These are phyloP conservation scores for Antennarius striatus DNA, from an alignment of 2,113 vertebrate species.

Conservation along the genomic window DNA sequence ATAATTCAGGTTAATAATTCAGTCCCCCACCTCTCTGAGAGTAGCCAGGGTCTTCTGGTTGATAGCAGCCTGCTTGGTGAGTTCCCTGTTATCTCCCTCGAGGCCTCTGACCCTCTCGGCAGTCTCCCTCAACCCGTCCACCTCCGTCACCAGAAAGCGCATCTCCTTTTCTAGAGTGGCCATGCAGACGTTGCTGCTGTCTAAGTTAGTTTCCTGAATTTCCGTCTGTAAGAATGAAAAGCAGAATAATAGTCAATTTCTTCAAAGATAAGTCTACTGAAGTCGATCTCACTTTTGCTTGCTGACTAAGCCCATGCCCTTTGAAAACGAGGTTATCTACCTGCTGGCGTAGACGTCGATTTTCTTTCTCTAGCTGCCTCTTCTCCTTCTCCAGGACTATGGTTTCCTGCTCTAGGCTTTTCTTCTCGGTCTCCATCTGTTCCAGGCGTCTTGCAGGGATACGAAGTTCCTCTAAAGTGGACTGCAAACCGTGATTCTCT, in stretches of 20 bases:
- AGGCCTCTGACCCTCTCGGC: slow-evolving; percentile 86
- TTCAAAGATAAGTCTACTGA: background rate
- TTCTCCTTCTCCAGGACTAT: slow-evolving; percentile 83
- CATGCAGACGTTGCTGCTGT: slow-evolving; percentile 81
- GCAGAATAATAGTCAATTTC: background rate
- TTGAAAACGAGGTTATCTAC: slow-evolving; percentile 12
- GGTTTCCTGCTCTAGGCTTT: slow-evolving; percentile 70
- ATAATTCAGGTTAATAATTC: background rate
- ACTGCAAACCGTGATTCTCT: slow-evolving; percentile 71
- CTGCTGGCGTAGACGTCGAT: slow-evolving; percentile 72
- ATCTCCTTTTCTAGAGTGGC: slow-evolving; percentile 86
- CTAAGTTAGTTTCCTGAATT: slow-evolving; percentile 87
- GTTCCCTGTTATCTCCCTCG: slow-evolving; percentile 91
- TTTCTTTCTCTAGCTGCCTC: slow-evolving; percentile 83
- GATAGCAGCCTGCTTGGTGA: slow-evolving; percentile 88
- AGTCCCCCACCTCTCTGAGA: slow-evolving; percentile 86
- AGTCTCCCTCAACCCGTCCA: slow-evolving; percentile 83
- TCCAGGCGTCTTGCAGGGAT: slow-evolving; percentile 65
- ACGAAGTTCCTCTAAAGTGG: slow-evolving; percentile 68
- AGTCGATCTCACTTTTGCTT: fast-evolving
- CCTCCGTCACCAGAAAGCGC: slow-evolving; percentile 84
- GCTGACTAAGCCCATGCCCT: background rate
- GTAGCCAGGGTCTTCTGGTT: slow-evolving; percentile 88
- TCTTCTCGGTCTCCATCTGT: slow-evolving; percentile 69
- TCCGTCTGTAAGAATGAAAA: slow-evolving; percentile 78